phyloP scores from a whole-genome alignment of 2,888 invertebrate species.

The Eilema depressum region DNA sequence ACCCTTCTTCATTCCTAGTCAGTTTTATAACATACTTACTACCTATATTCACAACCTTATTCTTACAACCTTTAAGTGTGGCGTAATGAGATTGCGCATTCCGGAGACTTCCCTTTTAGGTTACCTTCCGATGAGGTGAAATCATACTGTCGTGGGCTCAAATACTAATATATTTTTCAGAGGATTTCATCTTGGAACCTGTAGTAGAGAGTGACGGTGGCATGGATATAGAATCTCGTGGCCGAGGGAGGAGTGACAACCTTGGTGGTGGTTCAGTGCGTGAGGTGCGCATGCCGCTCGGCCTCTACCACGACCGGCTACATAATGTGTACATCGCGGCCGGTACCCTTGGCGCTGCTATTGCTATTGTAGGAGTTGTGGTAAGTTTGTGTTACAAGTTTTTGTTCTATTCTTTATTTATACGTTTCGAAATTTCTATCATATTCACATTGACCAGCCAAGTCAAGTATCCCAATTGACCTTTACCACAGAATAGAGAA shows the following conservation, averaged over 20 bases:
- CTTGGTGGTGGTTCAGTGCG: constrained; percentile 74
- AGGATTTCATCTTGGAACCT: constrained; percentile 90
- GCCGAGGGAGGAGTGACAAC: constrained; percentile 38
- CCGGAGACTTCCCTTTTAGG: too few relatives aligned
- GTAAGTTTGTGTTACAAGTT: constrained; percentile 77
- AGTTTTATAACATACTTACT: background rate
- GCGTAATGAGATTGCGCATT: too few relatives aligned
- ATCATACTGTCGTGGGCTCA: background rate
- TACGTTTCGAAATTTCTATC: background rate
- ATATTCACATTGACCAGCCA: too few relatives aligned
- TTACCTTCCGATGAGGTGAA: background rate
- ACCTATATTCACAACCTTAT: too few relatives aligned
- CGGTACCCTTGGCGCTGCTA: constrained; percentile 91
- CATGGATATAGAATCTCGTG: constrained; percentile 61
- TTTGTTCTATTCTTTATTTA: background rate
- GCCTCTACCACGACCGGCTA: constrained; percentile 88
- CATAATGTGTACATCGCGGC: constrained; percentile 94
- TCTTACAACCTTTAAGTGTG: too few relatives aligned
- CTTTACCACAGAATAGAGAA: too few relatives aligned
- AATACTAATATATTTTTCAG: constrained; percentile 71
- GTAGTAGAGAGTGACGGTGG: constrained; percentile 80
- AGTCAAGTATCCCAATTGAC: too few relatives aligned
- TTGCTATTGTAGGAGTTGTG: constrained; percentile 91
- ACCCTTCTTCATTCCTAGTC: background rate
- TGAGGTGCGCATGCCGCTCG: constrained; percentile 86